Conservation (phyloP, 2,888 invertebrate genomes). For the Bombylius discolor region DNA sequence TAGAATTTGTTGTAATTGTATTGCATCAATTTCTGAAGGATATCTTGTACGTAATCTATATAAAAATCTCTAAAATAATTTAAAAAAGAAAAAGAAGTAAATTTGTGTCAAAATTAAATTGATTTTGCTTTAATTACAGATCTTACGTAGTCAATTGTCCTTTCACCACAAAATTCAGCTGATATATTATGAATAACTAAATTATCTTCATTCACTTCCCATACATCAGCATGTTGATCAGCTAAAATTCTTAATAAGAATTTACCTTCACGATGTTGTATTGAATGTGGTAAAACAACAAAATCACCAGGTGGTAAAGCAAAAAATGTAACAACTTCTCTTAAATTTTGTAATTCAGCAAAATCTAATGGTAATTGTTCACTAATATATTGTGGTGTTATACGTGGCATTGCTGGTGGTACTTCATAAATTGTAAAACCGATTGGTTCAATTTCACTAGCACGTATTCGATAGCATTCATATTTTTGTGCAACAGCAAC, state of each 20-base stretch:
- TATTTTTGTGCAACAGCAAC: slow-evolving; percentile 58
- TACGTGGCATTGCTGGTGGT: slow-evolving; percentile 45
- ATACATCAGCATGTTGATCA: slow-evolving; percentile 59
- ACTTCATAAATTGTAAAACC: slow-evolving; percentile 61
- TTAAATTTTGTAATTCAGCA: slow-evolving; percentile 28
- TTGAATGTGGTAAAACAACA: slow-evolving; percentile 59
- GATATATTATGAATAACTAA: slow-evolving; percentile 51
- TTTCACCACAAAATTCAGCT: slow-evolving; percentile 46
- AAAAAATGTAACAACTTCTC: slow-evolving; percentile 61
- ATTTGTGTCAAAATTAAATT: too few species aligned
- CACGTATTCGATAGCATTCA: slow-evolving; percentile 36
- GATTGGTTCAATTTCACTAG: slow-evolving; percentile 42
- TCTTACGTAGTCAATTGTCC: slow-evolving; percentile 41
- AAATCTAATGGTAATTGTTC: slow-evolving; percentile 35
- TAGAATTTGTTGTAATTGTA: slow-evolving; percentile 45
- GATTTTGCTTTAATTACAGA: not conserved
- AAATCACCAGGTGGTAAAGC: slow-evolving; percentile 61
- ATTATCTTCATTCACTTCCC: slow-evolving; percentile 68
- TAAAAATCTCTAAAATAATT: slow-evolving; percentile 13
- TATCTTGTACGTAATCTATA: slow-evolving; percentile 33
- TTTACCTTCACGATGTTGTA: slow-evolving; percentile 51
- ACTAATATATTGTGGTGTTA: slow-evolving; percentile 46
- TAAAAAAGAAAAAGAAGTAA: too few species aligned
- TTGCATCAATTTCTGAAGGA: slow-evolving; percentile 48
- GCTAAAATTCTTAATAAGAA: slow-evolving; percentile 59